phyloP scores from a whole-genome alignment of 2,797 vertebrate species.

The Hipposideros larvatus region DNA sequence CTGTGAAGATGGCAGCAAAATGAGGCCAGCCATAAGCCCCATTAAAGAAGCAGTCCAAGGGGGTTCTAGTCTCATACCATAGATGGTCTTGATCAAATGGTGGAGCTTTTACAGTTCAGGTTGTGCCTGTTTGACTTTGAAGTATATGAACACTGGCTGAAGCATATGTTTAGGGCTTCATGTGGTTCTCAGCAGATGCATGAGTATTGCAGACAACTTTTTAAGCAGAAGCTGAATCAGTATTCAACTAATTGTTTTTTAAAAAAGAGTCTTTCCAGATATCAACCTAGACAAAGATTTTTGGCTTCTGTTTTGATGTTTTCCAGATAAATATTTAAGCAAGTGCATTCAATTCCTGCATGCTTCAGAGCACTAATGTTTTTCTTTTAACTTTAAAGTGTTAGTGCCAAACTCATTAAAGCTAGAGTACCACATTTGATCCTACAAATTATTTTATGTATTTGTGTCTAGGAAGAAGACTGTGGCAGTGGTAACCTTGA shows the following conservation, averaged over 20 bases:
- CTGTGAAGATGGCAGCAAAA: not conserved
- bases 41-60: not conserved
- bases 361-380: not conserved
- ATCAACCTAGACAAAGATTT: not conserved
- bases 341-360: not conserved
- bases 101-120: not conserved
- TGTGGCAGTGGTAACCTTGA: not conserved
- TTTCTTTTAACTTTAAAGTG: conserved; percentile 35
- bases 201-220: not conserved
- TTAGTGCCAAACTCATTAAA: not conserved
- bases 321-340: not conserved
- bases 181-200: not conserved
- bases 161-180: not conserved
- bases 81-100: not conserved
- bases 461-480: not conserved
- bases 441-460: not conserved
- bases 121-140: not conserved
- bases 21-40: not conserved
- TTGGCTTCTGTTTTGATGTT: not conserved
- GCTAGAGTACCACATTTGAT: not conserved
- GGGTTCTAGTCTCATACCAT: not conserved
- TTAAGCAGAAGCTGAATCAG: not conserved
- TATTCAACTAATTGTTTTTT: not conserved
- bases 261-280: not conserved
- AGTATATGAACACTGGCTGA: not conserved